Conservation (phyloP, 2,797 vertebrate species). For the Cercopithecus diana region DNA sequence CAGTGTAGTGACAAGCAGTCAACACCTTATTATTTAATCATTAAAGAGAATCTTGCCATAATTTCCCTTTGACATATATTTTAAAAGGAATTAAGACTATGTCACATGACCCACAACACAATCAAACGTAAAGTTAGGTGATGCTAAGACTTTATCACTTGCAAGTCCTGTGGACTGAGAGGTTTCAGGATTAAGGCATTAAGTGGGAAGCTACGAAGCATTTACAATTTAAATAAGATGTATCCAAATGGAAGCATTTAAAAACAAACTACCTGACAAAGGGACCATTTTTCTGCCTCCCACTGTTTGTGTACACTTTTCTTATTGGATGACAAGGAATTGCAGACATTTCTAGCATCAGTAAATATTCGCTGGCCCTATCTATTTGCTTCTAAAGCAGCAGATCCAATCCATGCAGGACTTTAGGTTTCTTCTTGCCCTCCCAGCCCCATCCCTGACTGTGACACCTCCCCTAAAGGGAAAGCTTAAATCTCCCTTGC, state of each 20-base stretch:
- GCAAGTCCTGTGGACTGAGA: neutral
- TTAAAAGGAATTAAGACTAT: slow-evolving; percentile 63
- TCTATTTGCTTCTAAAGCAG: neutral
- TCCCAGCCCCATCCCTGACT: neutral
- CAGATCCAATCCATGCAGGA: slow-evolving; percentile 21
- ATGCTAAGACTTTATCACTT: neutral
- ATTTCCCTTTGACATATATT: slow-evolving; percentile 70
- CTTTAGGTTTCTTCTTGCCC: neutral
- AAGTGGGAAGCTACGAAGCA: slow-evolving; percentile 34
- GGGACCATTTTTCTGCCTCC: neutral
- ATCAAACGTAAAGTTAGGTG: slow-evolving; percentile 41
- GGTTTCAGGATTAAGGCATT: slow-evolving; percentile 16
- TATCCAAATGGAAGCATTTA: slow-evolving; percentile 23
- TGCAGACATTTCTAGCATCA: slow-evolving; percentile 24
- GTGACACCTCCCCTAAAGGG: neutral
- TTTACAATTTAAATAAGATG: slow-evolving; percentile 54
- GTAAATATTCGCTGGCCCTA: slow-evolving; percentile 1
- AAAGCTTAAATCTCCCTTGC: neutral
- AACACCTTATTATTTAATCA: slow-evolving; percentile 84
- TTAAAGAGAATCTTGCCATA: slow-evolving; percentile 74
- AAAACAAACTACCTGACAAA: slow-evolving; percentile 48
- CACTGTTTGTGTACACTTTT: neutral
- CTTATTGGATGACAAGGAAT: slow-evolving; percentile 38
- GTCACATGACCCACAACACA: slow-evolving; percentile 48
- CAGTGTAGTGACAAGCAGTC: slow-evolving; percentile 78